Evolutionary conservation across 92 coral and sea anemone species (phyloP).

Genomic region (Virgularia gustaviana): DNA sequence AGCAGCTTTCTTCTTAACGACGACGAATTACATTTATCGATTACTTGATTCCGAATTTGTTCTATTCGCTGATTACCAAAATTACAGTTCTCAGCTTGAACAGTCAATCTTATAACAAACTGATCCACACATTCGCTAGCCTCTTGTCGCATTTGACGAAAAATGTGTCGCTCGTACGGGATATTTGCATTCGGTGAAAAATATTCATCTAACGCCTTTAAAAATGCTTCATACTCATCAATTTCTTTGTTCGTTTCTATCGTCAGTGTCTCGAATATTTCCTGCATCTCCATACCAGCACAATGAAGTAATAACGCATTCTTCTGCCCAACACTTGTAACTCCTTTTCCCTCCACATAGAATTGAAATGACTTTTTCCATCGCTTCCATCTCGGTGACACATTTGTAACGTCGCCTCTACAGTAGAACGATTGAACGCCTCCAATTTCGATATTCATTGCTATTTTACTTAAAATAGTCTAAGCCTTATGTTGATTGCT

Average conservation of each 20-base stretch:
- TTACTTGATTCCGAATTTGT: constrained; percentile 54
- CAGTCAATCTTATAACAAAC: constrained; percentile 32
- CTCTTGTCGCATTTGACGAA: constrained; percentile 24
- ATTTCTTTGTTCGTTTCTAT: not conserved
- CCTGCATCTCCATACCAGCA: constrained; percentile 16
- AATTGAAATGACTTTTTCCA: constrained; percentile 52
- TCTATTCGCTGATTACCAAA: constrained; percentile 19
- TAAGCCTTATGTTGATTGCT: too few relatives aligned
- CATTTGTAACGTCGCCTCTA: constrained; percentile 44
- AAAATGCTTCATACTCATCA: constrained; percentile 5
- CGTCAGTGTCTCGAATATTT: constrained; percentile 6
- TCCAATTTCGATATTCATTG: constrained; percentile 37
- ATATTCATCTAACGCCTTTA: constrained; percentile 21
- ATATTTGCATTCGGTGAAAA: constrained; percentile 34
- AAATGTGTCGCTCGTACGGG: constrained; percentile 30
- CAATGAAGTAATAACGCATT: constrained; percentile 32
- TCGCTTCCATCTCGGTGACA: constrained; percentile 54
- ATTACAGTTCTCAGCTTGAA: constrained; percentile 33
- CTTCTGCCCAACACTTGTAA: constrained; percentile 21
- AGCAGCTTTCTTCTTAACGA: constrained; percentile 30
- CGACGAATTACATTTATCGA: constrained; percentile 43
- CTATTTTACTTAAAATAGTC: not conserved
- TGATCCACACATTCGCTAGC: constrained; percentile 11
- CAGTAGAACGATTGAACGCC: constrained; percentile 46
- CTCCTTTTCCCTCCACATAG: constrained; percentile 34